Conservation (phyloP, 2,113 vertebrate genomes). For the Cromileptes altivelis region DNA sequence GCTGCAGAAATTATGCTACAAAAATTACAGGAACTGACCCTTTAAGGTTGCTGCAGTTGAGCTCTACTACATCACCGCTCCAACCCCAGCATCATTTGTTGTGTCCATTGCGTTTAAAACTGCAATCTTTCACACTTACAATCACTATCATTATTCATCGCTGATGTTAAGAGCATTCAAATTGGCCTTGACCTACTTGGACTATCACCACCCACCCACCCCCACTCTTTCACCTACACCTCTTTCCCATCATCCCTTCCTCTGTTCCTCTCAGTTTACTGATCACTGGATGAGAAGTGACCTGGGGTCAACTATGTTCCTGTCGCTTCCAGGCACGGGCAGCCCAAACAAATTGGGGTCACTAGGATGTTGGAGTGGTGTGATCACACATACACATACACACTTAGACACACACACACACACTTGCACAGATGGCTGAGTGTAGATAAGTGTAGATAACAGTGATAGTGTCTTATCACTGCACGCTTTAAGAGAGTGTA, state of each 20-base stretch:
- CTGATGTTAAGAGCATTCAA: constrained; percentile 43
- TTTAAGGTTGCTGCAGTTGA: constrained; percentile 3
- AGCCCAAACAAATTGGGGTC: constrained; percentile 80
- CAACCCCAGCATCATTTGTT: constrained; percentile 8
- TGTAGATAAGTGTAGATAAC: constrained; percentile 28
- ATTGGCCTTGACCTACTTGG: constrained; percentile 50
- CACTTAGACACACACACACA: background rate
- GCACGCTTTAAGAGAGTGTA: constrained; percentile 14
- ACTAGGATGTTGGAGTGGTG: constrained; percentile 34
- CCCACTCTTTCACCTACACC: constrained; percentile 40
- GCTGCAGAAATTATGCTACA: background rate
- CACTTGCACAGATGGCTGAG: constrained; percentile 5
- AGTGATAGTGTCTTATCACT: constrained; percentile 35
- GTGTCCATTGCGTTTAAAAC: constrained; percentile 28
- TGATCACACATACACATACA: constrained; percentile 33
- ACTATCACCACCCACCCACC: background rate
- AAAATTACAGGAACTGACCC: constrained; percentile 8
- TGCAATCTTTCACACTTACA: constrained; percentile 41
- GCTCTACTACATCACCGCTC: constrained; percentile 14
- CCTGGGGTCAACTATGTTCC: constrained; percentile 66
- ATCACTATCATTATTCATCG: constrained; percentile 48
- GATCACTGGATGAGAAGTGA: constrained; percentile 68
- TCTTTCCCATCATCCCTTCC: constrained; percentile 36
- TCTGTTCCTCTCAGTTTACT: constrained; percentile 59
- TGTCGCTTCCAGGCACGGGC: constrained; percentile 59